Percentiles rank a stretch among this genome's conserved stretches.
phyloP scores from a whole-genome alignment of 2,888 invertebrate species.

The Lepidonotus clava region DNA sequence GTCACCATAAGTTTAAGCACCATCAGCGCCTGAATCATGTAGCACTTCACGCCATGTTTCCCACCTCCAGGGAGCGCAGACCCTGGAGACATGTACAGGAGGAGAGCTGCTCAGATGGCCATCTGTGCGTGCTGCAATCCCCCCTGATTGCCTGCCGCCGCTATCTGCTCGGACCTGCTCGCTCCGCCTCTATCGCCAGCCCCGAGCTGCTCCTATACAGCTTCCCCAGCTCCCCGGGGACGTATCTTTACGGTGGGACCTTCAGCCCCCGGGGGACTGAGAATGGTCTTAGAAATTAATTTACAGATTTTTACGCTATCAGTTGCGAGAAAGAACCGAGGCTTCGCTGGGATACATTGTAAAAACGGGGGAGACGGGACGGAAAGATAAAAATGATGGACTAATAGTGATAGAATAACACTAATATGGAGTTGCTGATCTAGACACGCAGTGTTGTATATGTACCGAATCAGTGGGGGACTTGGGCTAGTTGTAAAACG shows the following conservation, averaged over 20 bases:
- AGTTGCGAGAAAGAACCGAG: no score
- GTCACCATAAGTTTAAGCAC: not conserved
- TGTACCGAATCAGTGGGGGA: no score
- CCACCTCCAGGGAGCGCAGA: not conserved
- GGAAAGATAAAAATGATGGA: no score
- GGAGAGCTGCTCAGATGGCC: not conserved
- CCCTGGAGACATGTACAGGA: not conserved
- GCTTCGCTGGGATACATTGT: no score
- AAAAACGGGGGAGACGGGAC: no score
- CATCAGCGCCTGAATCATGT: slow-evolving; percentile 7
- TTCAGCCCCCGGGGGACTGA: not conserved
- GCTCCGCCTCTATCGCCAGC: not conserved
- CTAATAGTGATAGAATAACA: no score
- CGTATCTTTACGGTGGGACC: not conserved
- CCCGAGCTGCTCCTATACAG: not conserved
- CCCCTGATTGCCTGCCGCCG: slow-evolving; percentile 11
- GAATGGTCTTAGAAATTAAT: slow-evolving; percentile 7
- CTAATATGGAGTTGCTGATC: no score
- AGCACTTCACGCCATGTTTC: not conserved
- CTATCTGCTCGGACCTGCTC: not conserved
- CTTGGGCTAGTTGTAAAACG: no score
- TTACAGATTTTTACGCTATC: not conserved
- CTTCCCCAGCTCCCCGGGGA: not conserved
- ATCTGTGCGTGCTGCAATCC: not conserved
- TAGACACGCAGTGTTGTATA: no score